A percentile compares a stretch with the other conserved stretches of the same genome.
Conservation (phyloP, 2,888 invertebrate species). For the Muschampia plurimacula region DNA sequence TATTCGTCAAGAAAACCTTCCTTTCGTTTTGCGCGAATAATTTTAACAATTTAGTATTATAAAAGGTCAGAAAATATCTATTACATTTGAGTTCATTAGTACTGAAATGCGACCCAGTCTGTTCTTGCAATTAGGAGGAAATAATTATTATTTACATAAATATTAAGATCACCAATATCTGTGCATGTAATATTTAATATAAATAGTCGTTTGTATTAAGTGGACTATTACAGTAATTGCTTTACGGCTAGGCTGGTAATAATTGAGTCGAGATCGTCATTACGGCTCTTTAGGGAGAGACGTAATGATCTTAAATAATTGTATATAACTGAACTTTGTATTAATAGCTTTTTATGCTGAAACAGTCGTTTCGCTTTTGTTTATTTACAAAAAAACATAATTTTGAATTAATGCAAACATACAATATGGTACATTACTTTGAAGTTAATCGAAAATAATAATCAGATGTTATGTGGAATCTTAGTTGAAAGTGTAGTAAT, state of each 20-base stretch:
- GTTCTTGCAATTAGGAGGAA: conserved; percentile 76
- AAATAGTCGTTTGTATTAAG: conserved; percentile 69
- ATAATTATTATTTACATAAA: conserved; percentile 82
- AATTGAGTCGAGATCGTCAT: conserved; percentile 65
- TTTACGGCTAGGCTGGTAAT: conserved; percentile 64
- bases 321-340: conserved; percentile 45
- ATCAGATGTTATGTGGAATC: too few species aligned
- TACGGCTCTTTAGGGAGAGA: conserved; percentile 54
- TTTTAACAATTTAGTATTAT: conserved; percentile 65
- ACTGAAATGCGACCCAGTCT: conserved; percentile 65
- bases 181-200: conserved; percentile 66
- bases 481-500: too few species aligned
- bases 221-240: conserved; percentile 76
- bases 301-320: conserved; percentile 51
- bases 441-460: too few species aligned
- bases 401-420: too few species aligned
- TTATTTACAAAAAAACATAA: too few species aligned
- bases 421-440: too few species aligned
- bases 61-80: conserved; percentile 79
- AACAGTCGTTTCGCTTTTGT: background rate
- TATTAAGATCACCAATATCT: conserved; percentile 70
- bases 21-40: conserved; percentile 56
- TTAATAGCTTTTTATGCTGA: conserved; percentile 37
- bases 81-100: conserved; percentile 82
- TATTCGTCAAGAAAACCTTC: conserved; percentile 35